phyloP scores from a whole-genome alignment of 1,140 invertebrate species.

The Saccostrea glomerata region DNA sequence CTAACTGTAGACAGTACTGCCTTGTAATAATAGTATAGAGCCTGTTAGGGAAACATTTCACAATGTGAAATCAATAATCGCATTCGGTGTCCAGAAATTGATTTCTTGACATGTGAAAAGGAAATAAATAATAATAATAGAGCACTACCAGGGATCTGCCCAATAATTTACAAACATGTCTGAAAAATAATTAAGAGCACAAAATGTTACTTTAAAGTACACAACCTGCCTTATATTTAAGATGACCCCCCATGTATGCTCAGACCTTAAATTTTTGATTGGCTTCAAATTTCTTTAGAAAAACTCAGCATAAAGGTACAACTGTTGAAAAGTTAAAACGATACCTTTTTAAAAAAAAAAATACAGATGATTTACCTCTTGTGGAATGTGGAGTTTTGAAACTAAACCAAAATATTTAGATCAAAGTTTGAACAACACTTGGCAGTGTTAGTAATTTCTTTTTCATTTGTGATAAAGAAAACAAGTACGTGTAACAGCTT shows the following conservation, averaged over 20 bases:
- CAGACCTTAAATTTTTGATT: slow-evolving; percentile 2
- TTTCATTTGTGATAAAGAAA: neutral
- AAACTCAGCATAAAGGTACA: neutral
- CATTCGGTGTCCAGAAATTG: slow-evolving; percentile 30
- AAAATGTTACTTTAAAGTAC: slow-evolving; percentile 6
- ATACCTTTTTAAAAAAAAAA: neutral
- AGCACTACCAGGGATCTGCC: neutral
- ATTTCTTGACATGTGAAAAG: slow-evolving; percentile 44
- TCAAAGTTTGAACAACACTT: neutral
- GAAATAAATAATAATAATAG: slow-evolving; percentile 4
- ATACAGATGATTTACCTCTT: neutral
- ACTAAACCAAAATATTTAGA: neutral
- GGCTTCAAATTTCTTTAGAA: slow-evolving; percentile 27
- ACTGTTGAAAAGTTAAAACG: slow-evolving; percentile 8
- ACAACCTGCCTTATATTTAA: neutral
- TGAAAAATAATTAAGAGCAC: slow-evolving; percentile 19
- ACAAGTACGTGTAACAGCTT: slow-evolving; percentile 11
- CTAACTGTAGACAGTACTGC: neutral
- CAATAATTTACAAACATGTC: neutral
- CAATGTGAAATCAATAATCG: slow-evolving; percentile 31
- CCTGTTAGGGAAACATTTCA: neutral
- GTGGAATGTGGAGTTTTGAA: neutral
- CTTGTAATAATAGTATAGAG: slow-evolving; percentile 10
- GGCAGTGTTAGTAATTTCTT: neutral
- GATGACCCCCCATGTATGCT: neutral